Base-by-base conservation (phyloP, 2,797 vertebrate genomes). In the Triplophysa yarkandensis region DNA sequence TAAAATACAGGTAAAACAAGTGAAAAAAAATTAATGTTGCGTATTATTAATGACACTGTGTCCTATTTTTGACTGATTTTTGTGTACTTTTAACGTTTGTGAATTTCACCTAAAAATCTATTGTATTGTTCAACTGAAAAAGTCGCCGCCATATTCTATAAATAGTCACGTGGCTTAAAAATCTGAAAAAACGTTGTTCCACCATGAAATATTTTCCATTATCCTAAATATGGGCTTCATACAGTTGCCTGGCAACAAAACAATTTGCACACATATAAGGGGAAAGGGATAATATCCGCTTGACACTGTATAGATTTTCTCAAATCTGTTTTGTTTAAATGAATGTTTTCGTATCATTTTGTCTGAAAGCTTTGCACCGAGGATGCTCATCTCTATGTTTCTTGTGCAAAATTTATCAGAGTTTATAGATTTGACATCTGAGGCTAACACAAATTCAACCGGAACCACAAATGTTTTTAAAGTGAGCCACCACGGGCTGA, bases 381-480 rank as follows among this genome's bases (percentile, higher is more conserved):
- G n/a, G n/a, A n/a, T n/a, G 17, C 43, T 44, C 13, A 2, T 44
- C 17, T 44, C 8, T 6, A 44, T 21, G 11, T 61, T 55, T 55
- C 6, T 16, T 27, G 23, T 11, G 13, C 5, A 55, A 25, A 27
- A 54, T 28, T 16, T 28, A 27, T 27, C 52, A 55, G 4, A 6
- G 4, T 28, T 16, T 27, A 13, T 55, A 6, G 25, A 6, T 17
- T 6, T 57, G 25, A 4, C 16, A 8, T 57, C 27, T 30, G 54
- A 57, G 14, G 14, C 57, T 28, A 16, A 14, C 4, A 46, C 16
- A 50, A 71, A 27, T 39, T 30, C 58, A 52, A 4, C 11, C 17
- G 9, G 16, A 52, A 28, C 61, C 48, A 52, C 30, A 50, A 62
- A 61, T 50, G 69, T 62, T 57, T 58, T 19, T 28, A 48, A 43